These are phyloP conservation scores for Epicampocera succincta DNA, from an alignment of 2,888 invertebrate genomes.

Conservation along the genomic window DNA sequence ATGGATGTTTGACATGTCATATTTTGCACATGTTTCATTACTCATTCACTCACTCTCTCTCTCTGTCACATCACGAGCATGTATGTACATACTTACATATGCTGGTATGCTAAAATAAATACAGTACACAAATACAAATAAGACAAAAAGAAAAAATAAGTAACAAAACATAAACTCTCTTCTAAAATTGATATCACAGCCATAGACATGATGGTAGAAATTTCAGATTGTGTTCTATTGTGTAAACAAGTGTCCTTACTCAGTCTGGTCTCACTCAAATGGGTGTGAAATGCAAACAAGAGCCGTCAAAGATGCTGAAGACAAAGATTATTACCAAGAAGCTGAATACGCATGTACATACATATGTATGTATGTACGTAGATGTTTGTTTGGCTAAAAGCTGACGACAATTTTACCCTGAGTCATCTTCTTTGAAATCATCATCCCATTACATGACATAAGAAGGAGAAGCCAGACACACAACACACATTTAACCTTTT, in stretches of 20 bases:
- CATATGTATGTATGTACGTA: too few relatives aligned
- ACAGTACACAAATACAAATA: constrained; percentile 5
- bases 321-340: constrained; percentile 43
- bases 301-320: constrained; percentile 37
- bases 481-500: not conserved
- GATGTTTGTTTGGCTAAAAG: constrained; percentile 9
- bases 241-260: constrained; percentile 43
- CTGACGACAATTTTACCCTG: constrained; percentile 26
- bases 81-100: too few relatives aligned
- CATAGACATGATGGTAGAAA: constrained; percentile 9
- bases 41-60: constrained; percentile 11
- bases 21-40: constrained; percentile 24
- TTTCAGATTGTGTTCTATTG: constrained; percentile 33
- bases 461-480: not conserved
- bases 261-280: constrained; percentile 50
- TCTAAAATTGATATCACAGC: constrained; percentile 41
- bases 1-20: constrained; percentile 5
- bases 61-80: too few relatives aligned
- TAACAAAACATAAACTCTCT: constrained; percentile 31
- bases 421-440: constrained; percentile 14
- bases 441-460: constrained; percentile 6
- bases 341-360: not conserved
- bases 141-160: constrained; percentile 11
- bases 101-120: too few relatives aligned
- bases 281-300: constrained; percentile 62